Evolutionary conservation across 2,113 vertebrate genomes (phyloP).

Genomic region (Cryptotis parvus): DNA sequence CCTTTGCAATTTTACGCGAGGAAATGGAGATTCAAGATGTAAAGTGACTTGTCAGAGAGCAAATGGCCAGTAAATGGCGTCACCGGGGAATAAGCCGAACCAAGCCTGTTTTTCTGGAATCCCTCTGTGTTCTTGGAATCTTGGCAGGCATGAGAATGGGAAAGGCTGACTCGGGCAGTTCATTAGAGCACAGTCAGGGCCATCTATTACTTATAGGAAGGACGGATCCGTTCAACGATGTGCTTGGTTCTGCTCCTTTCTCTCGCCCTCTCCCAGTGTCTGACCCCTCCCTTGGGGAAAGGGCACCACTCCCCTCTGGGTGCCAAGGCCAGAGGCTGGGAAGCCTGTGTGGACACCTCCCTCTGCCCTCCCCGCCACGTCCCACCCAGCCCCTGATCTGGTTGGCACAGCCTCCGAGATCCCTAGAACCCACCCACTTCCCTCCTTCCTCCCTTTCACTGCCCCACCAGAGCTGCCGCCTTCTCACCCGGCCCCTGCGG

Average conservation of each 20-base stretch:
- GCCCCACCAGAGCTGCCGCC: too few relatives aligned
- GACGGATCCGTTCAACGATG: background rate
- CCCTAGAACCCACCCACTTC: background rate
- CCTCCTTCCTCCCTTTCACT: background rate
- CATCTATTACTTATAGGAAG: background rate
- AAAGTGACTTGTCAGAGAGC: background rate
- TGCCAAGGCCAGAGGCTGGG: background rate
- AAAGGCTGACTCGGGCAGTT: background rate
- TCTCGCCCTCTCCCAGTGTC: background rate
- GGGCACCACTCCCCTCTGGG: background rate
- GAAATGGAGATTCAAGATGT: constrained; percentile 48
- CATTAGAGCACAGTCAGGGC: background rate
- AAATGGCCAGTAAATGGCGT: background rate
- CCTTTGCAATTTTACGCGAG: constrained; percentile 49
- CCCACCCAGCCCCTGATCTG: background rate
- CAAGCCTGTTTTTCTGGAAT: background rate
- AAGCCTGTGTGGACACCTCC: background rate
- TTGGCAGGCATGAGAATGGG: background rate
- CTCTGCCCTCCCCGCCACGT: fast-evolving
- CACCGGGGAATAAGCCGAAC: background rate
- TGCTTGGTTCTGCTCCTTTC: background rate
- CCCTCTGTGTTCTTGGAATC: background rate
- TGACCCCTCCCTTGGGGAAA: background rate
- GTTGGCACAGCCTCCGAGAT: background rate
- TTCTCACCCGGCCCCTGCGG: background rate